A percentile compares a stretch with the other conserved stretches of the same genome.
Conservation (phyloP, 2,797 vertebrate species). For the Sebastolobus alascanus region DNA sequence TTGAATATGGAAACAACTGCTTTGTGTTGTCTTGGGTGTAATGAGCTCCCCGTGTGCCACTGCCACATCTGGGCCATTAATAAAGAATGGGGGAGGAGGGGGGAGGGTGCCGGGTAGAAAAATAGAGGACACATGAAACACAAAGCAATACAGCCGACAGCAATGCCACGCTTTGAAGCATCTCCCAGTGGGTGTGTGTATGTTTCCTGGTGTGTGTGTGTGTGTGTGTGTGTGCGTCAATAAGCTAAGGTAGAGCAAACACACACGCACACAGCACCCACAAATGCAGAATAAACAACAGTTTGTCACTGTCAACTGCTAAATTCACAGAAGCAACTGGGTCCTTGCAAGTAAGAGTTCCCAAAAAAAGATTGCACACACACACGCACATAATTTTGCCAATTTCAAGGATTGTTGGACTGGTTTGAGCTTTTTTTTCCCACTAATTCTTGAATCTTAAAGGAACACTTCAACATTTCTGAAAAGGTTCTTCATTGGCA, state of each 20-base stretch:
- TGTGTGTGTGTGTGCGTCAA: conserved; percentile 8
- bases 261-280: conserved; percentile 2
- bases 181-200: conserved; percentile 56
- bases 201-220: conserved; percentile 34
- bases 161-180: conserved; percentile 64
- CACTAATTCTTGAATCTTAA: background rate
- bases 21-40: conserved; percentile 72
- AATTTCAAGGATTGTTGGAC: conserved; percentile 10
- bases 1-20: conserved; percentile 76
- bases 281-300: conserved; percentile 63
- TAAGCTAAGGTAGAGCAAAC: conserved; percentile 42
- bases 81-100: conserved; percentile 58
- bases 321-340: conserved; percentile 64
- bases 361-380: conserved; percentile 29
- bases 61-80: conserved; percentile 80
- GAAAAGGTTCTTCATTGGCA: background rate
- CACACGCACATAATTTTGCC: background rate
- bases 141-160: conserved; percentile 67
- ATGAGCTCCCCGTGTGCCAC: conserved; percentile 70
- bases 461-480: background rate
- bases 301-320: conserved; percentile 64
- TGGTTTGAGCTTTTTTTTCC: background rate
- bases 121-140: conserved; percentile 70
- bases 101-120: conserved; percentile 20
- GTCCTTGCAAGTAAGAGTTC: conserved; percentile 46